Conservation (phyloP, 1,140 invertebrate genomes). For the Batillaria attramentaria region DNA sequence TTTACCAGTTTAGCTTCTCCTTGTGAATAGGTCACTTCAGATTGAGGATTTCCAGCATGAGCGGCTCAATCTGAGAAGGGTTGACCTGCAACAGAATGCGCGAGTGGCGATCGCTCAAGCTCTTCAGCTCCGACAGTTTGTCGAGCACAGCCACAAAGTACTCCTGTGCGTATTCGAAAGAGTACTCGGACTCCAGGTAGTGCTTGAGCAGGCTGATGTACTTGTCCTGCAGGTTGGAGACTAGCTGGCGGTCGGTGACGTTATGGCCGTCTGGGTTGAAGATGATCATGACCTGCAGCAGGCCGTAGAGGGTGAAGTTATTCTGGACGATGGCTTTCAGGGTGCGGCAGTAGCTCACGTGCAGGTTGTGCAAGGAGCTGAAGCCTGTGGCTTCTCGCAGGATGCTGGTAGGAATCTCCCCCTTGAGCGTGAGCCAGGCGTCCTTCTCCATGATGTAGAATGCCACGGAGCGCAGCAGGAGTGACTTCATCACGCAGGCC, state of each 20-base stretch:
- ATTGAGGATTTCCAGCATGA: conserved; percentile 79
- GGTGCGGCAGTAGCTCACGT: conserved; percentile 63
- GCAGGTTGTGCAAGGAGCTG: conserved; percentile 64
- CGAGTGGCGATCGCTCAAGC: conserved; percentile 88
- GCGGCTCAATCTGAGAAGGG: conserved; percentile 88
- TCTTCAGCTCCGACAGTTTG: conserved; percentile 88
- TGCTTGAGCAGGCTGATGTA: conserved; percentile 90
- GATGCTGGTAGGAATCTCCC: conserved; percentile 65
- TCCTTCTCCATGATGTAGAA: conserved; percentile 63
- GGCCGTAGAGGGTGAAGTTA: conserved; percentile 80
- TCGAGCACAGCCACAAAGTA: conserved; percentile 80
- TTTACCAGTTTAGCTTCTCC: no score
- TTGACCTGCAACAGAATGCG: conserved; percentile 91
- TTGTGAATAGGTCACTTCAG: conserved; percentile 31
- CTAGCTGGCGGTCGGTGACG: conserved; percentile 85
- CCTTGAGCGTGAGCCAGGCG: conserved; percentile 60
- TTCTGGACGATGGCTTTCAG: conserved; percentile 64
- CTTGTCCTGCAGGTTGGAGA: conserved; percentile 81
- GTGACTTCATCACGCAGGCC: conserved; percentile 57
- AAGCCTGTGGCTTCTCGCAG: conserved; percentile 66
- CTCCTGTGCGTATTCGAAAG: conserved; percentile 48
- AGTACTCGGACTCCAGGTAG: conserved; percentile 88
- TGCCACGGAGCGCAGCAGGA: conserved; percentile 59
- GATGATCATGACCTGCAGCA: conserved; percentile 84
- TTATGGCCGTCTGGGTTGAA: conserved; percentile 87